Evolutionary conservation across 2,888 invertebrate genomes (phyloP), one percentile per base, ranked within the genome.

Genomic region (Rhaphigaster nebulosa): DNA sequence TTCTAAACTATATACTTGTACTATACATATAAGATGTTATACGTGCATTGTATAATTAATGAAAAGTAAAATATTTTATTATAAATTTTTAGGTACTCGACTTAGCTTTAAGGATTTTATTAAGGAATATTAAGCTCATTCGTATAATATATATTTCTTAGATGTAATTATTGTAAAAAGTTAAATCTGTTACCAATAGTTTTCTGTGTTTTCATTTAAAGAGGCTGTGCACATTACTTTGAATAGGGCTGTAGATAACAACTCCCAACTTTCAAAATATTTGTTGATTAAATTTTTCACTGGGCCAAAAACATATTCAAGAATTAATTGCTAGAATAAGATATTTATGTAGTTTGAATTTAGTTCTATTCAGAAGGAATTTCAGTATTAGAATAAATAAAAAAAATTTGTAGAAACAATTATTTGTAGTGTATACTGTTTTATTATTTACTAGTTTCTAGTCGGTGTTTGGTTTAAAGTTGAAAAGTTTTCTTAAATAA

Each of bases 161-260:
- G 70, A 20, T 38, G 70, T 76, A 23, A 76, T 23, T 38, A 38
- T 34, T 76, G 38, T 76, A 38, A 76, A 76, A 76, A 26, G 8
- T 84, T n/a, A 26, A 18, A 50, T 84, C n/a, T 84, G 45, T 50
- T 84, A 84, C 45, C 45, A 8, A 84, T 84, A 50, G 26, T 50
- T 45, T 80, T 80, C 26, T 80, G 5, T 84, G 45, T n/a, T 45
- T 84, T 84, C 26, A 12, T 84, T 84, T 84, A 0, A 84, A 84
- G n/a, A 84, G 84, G 84, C 84, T 84, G 84, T 84, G 84, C 84
- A 84, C 84, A 84, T 84, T 84, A 84, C 45, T 84, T 84, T n/a
- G 15, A 41, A n/a, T 84, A n/a, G 84, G n/a, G n/a, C 10, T 6
- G 38, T 76, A 76, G 20, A 38, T 70, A 34, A 70, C 70, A 20